Percentiles rank a stretch among this genome's conserved stretches.
phyloP scores from a whole-genome alignment of 2,797 vertebrate species.

The Cercopithecus neglectus region DNA sequence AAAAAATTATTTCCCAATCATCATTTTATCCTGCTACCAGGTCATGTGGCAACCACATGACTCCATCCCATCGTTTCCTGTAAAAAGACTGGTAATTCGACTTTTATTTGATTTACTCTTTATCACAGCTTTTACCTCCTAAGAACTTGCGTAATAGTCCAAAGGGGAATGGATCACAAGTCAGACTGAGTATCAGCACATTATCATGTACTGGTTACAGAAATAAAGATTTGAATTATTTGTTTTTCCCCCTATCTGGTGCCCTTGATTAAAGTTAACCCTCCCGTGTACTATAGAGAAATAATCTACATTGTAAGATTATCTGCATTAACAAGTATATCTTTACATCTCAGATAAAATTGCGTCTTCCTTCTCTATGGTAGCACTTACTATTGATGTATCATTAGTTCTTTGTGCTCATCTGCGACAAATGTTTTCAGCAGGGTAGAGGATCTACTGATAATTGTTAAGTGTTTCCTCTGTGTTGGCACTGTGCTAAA shows the following conservation, averaged over 20 bases:
- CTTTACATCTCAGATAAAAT: not conserved
- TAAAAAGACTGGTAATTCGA: not conserved
- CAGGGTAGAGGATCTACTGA: not conserved
- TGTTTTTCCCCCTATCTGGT: not conserved
- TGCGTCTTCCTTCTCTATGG: not conserved
- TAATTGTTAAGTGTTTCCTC: not conserved
- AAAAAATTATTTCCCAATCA: not conserved
- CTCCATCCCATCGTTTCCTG: not conserved
- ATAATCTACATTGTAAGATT: not conserved
- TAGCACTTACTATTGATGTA: not conserved
- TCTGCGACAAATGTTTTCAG: not conserved
- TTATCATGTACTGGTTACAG: not conserved
- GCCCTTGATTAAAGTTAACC: not conserved
- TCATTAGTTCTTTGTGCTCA: not conserved
- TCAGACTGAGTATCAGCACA: not conserved
- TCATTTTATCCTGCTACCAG: not conserved
- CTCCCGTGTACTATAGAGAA: not conserved
- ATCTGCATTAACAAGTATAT: not conserved
- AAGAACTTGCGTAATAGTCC: not conserved
- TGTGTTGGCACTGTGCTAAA: not conserved
- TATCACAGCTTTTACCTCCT: not conserved
- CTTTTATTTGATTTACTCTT: not conserved
- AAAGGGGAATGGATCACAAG: not conserved
- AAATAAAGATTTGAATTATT: not conserved
- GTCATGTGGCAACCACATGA: not conserved